Conservation (phyloP, 2,888 invertebrate genomes). For the Orchesella flavescens region DNA sequence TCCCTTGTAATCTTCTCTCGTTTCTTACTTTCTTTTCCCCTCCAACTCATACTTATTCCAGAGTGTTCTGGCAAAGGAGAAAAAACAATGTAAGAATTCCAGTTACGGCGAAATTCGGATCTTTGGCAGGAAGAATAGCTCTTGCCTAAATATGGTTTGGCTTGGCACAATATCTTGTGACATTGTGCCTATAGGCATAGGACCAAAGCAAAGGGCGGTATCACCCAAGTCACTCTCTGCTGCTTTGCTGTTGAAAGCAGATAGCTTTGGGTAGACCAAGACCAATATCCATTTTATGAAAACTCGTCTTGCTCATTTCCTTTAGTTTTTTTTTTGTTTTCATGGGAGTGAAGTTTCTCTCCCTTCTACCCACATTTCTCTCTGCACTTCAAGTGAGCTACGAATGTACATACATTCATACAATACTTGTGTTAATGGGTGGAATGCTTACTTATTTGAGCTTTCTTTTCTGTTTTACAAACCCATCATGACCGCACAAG, state of each 20-base stretch:
- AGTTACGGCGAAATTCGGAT: neutral
- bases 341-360: conserved; percentile 20
- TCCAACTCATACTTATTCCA: neutral
- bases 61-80: neutral
- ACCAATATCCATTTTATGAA: conserved; percentile 35
- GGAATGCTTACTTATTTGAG: no score
- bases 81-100: neutral
- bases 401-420: no score
- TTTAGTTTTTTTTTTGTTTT: conserved; percentile 25
- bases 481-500: conserved; percentile 8
- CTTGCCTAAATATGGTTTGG: conserved; percentile 33
- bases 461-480: neutral
- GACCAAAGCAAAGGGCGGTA: conserved; percentile 10
- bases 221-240: neutral
- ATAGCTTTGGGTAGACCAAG: conserved; percentile 2
- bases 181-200: conserved; percentile 26
- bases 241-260: neutral
- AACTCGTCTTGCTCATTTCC: conserved; percentile 34
- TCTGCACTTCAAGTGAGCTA: no score
- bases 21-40: conserved; percentile 36
- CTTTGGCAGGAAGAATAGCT: conserved; percentile 30
- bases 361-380: no score
- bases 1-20: conserved; percentile 51
- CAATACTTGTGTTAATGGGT: no score
- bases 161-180: conserved; percentile 39